A percentile compares a stretch with the other conserved stretches of the same genome.
phyloP scores from a whole-genome alignment of 2,888 invertebrate species.

The Mycalesis mineus region DNA sequence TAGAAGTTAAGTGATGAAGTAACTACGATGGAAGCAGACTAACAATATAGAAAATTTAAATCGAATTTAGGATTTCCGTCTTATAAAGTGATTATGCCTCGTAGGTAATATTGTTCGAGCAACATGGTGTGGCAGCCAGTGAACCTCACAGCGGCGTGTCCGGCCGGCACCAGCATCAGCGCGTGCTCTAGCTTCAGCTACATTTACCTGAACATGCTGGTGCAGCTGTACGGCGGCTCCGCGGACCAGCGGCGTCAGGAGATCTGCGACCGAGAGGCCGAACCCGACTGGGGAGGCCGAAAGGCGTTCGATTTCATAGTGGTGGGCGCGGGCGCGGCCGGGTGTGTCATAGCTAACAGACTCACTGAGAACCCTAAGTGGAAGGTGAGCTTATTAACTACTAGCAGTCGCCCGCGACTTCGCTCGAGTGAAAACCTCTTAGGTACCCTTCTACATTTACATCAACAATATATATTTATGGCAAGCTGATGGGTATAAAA shows the following conservation, averaged over 20 bases:
- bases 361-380: constrained; percentile 43
- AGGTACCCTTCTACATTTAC: no score
- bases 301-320: constrained; percentile 54
- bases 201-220: constrained; percentile 46
- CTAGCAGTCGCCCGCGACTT: no score
- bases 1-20: no score
- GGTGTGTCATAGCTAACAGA: constrained; percentile 55
- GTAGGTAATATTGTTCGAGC: not conserved
- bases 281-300: not conserved
- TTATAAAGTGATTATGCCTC: no score
- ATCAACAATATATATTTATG: no score
- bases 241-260: constrained; percentile 34
- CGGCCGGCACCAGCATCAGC: constrained; percentile 39
- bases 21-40: no score
- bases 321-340: constrained; percentile 57
- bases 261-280: not conserved
- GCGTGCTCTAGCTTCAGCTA: constrained; percentile 49
- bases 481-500: no score
- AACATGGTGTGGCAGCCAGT: constrained; percentile 39
- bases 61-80: no score
- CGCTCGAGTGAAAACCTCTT: no score
- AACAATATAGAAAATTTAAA: no score
- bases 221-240: constrained; percentile 46
- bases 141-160: constrained; percentile 35
- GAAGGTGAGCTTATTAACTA: constrained; percentile 42